Base-by-base conservation (phyloP, 1,140 invertebrate species). In the Brachionus asplanchnoidis region DNA sequence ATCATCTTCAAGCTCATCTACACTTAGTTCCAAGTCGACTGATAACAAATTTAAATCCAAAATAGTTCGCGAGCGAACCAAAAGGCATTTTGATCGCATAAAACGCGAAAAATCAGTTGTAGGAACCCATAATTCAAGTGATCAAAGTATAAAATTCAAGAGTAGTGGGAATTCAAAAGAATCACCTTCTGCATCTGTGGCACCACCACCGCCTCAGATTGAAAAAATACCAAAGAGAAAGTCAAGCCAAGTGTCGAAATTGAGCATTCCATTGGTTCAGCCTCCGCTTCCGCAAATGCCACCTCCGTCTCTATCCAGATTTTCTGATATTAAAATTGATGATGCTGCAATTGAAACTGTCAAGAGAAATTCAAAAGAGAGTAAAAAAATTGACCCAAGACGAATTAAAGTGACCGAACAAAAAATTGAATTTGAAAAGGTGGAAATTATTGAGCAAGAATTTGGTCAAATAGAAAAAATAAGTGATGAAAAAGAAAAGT, bases 401-500 rank as follows among this genome's bases (percentile, higher is more conserved):
- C 36, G 68, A 23, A 73, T 73, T 40, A 73, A 73, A 73, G 68
- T 73, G 42, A 73, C 68, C 12, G 68, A 73, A 14, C 36, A 73
- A 73, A 73, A 73, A 42, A 42, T 40, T 44, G 68, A 73, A 73
- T 73, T 73, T 42, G 68, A 77, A 77, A 26, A 50, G 28, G 11
- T 50, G 20, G 40, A 77, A 50, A 20, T 77, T 7, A 46, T 77
- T 3, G 1, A 36, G 20, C 73, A 50, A 77, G 42, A 77, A 12
- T 20, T 20, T 46, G 40, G 1, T 17, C 32, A 42, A 44, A 75
- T 36, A 44, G 32, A 68, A 40, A 73, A 73, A 73, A 20, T 36
- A 17, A 11, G 4, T 42, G 2, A 11, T 50, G 20, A 12, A 77
- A 46, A 46, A 3, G 73, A 77, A 77, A 32, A 46, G 12, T 77